Evolutionary conservation across 2,113 vertebrate species (phyloP).

Genomic region (Xiphias gladius): DNA sequence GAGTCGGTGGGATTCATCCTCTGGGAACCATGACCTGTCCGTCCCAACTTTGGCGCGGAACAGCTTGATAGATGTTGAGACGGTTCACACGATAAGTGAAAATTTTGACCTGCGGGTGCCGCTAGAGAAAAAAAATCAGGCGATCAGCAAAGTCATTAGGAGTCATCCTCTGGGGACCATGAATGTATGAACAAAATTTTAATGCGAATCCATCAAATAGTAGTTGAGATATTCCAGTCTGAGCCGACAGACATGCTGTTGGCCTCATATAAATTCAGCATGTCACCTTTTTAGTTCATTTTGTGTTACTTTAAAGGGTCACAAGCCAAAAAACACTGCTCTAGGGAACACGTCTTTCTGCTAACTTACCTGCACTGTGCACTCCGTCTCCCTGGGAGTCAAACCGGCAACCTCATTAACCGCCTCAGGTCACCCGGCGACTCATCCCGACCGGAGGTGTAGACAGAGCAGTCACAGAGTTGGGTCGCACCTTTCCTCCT

Average conservation of each 20-base stretch:
- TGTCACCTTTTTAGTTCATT: too few relatives aligned
- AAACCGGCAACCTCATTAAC: background rate
- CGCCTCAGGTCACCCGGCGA: constrained; percentile 1
- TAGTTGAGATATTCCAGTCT: too few relatives aligned
- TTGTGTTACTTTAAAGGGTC: too few relatives aligned
- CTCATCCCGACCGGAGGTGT: constrained; percentile 21
- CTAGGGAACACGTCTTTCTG: background rate
- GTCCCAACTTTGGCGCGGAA: background rate
- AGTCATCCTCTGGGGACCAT: too few relatives aligned
- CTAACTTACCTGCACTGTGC: too few relatives aligned
- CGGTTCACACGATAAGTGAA: background rate
- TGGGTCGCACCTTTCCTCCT: constrained; percentile 22
- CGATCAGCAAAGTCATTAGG: background rate
- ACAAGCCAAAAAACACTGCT: too few relatives aligned
- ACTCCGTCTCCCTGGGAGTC: background rate
- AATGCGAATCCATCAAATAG: too few relatives aligned
- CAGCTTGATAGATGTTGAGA: background rate
- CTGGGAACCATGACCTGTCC: background rate
- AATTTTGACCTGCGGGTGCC: background rate
- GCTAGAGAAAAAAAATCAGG: background rate
- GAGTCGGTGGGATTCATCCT: background rate
- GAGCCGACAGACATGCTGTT: too few relatives aligned
- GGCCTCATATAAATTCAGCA: too few relatives aligned
- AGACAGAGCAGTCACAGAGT: constrained; percentile 31
- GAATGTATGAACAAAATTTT: background rate